These are phyloP conservation scores for Scrobipalpa atriplicella DNA, from an alignment of 2,888 invertebrate species.

Conservation along the genomic window DNA sequence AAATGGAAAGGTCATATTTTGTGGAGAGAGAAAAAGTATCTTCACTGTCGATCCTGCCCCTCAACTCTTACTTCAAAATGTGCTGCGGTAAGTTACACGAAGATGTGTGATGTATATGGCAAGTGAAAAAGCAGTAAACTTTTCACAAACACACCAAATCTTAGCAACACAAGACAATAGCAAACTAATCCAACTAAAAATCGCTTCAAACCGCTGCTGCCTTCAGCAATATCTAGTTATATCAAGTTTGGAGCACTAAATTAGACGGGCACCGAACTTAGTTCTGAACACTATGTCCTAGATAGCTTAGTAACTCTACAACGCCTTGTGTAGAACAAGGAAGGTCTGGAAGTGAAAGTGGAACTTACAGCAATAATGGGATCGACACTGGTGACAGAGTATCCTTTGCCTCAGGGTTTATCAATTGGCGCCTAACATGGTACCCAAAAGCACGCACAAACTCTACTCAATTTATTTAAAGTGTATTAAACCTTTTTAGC, in stretches of 20 bases:
- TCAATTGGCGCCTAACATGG: too few relatives aligned
- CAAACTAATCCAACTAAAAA: slow-evolving; percentile 25
- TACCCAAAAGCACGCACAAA: too few relatives aligned
- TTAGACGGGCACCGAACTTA: slow-evolving; percentile 33
- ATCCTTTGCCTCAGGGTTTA: too few relatives aligned
- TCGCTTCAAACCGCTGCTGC: slow-evolving; percentile 17
- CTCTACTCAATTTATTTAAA: too few relatives aligned
- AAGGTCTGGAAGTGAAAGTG: not conserved
- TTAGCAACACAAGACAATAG: not conserved
- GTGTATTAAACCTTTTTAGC: too few relatives aligned
- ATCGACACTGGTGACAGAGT: not conserved
- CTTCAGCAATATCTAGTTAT: slow-evolving; percentile 30
- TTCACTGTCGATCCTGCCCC: too few relatives aligned
- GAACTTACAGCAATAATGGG: not conserved
- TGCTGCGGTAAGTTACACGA: too few relatives aligned
- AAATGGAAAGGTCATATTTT: too few relatives aligned
- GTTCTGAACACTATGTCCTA: slow-evolving; percentile 31
- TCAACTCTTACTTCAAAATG: too few relatives aligned
- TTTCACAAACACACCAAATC: not conserved
- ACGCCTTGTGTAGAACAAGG: not conserved
- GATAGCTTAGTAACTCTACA: slow-evolving; percentile 28
- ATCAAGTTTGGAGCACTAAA: slow-evolving; percentile 33
- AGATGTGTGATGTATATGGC: too few relatives aligned
- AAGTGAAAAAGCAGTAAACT: not conserved
- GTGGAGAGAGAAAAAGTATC: too few relatives aligned